Evolutionary conservation across 2,888 invertebrate genomes (phyloP).

Genomic region (Ganaspis brasiliensis): DNA sequence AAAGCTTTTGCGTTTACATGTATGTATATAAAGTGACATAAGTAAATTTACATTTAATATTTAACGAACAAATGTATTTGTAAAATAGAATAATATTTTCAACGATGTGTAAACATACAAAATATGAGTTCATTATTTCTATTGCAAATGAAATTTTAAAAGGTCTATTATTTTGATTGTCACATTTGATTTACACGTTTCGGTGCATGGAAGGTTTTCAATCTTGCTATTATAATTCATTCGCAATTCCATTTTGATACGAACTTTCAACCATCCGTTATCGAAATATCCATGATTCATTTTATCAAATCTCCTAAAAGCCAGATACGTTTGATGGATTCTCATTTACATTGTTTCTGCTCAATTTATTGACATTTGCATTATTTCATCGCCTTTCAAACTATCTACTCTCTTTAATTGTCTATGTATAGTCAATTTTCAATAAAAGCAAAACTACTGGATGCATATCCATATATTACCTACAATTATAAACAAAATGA

Average conservation of each 20-base stretch:
- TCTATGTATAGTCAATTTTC: neutral
- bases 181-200: neutral
- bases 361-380: conserved; percentile 3
- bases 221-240: conserved; percentile 30
- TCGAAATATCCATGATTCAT: conserved; percentile 57
- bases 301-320: conserved; percentile 9
- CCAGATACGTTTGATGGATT: conserved; percentile 18
- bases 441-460: too few relatives aligned
- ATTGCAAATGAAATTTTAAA: neutral
- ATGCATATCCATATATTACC: too few relatives aligned
- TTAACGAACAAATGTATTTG: too few relatives aligned
- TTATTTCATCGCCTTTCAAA: neutral
- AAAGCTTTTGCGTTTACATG: neutral
- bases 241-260: conserved; percentile 11
- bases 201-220: neutral
- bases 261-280: conserved; percentile 35
- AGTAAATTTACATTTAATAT: too few relatives aligned
- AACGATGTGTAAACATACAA: too few relatives aligned
- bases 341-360: neutral
- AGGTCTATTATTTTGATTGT: neutral
- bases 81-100: too few relatives aligned
- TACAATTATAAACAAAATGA: too few relatives aligned
- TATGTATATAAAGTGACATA: neutral
- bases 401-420: neutral
- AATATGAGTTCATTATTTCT: too few relatives aligned